Conservation (phyloP, 2,113 vertebrate genomes). For the Scomber japonicus region DNA sequence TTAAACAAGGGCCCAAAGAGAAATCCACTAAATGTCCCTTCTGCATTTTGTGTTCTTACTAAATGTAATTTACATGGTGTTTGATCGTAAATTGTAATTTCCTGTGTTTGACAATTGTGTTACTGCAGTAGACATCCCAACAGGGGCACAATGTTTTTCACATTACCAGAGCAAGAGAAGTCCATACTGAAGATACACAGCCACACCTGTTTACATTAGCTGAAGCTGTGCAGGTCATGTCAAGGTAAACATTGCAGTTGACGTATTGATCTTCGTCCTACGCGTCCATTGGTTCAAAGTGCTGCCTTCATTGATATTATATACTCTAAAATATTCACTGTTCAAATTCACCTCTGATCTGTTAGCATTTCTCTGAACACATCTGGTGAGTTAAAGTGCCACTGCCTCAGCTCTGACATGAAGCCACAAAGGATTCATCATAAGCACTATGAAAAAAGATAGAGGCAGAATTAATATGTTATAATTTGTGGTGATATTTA, state of each 20-base stretch:
- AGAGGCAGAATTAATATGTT: conserved; percentile 3
- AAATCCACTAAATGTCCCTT: conserved; percentile 69
- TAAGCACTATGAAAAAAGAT: not conserved
- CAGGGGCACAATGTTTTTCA: conserved; percentile 10
- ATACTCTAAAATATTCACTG: not conserved
- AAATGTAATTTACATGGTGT: conserved; percentile 70
- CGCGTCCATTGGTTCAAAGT: conserved; percentile 43
- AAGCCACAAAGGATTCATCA: conserved; percentile 7
- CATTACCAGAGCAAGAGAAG: conserved; percentile 8
- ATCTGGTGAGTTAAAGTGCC: not conserved
- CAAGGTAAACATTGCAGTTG: conserved; percentile 43
- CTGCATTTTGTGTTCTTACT: conserved; percentile 59
- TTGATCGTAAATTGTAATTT: conserved; percentile 64
- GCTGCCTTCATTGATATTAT: conserved; percentile 40
- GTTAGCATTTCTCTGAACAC: conserved; percentile 2
- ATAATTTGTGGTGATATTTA: conserved; percentile 40
- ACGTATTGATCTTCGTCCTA: conserved; percentile 57
- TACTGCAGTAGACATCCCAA: conserved; percentile 3
- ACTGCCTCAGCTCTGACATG: not conserved
- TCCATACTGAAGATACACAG: conserved; percentile 2
- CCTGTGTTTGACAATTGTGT: conserved; percentile 32
- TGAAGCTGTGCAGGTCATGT: conserved; percentile 36
- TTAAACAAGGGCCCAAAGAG: conserved; percentile 79
- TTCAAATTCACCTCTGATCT: conserved; percentile 13
- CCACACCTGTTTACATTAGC: conserved; percentile 52